Evolutionary conservation across 2,888 invertebrate species (phyloP).

Genomic region (Euphydryas editha): DNA sequence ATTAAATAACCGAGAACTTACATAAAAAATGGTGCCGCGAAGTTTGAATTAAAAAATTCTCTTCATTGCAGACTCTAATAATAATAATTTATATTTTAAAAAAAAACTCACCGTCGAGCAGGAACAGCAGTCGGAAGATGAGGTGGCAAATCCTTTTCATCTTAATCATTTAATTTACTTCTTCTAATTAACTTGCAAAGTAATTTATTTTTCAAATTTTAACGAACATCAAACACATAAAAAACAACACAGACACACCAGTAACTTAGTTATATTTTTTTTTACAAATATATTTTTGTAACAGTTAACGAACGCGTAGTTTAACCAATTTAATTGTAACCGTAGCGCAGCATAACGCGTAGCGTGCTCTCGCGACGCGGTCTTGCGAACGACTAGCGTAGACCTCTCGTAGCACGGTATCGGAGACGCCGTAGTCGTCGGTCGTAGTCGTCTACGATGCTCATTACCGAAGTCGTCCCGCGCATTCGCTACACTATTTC

Average conservation of each 20-base stretch:
- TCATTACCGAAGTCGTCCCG: constrained; percentile 57
- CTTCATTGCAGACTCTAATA: constrained; percentile 11
- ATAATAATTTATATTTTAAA: constrained; percentile 28
- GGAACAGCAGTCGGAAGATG: constrained; percentile 70
- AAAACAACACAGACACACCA: constrained; percentile 29
- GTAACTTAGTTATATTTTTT: constrained; percentile 17
- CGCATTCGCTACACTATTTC: constrained; percentile 66
- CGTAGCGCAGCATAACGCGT: constrained; percentile 14
- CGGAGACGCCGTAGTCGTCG: constrained; percentile 38
- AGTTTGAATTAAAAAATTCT: constrained; percentile 23
- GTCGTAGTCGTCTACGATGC: constrained; percentile 50
- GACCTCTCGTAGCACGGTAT: constrained; percentile 38
- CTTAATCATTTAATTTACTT: constrained; percentile 60
- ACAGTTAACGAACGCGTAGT: constrained; percentile 24
- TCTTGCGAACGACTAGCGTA: constrained; percentile 43
- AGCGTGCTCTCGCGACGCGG: constrained; percentile 36
- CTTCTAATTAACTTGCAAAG: constrained; percentile 45
- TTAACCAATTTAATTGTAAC: constrained; percentile 18
- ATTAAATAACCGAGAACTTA: constrained; percentile 37
- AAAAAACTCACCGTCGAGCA: constrained; percentile 67
- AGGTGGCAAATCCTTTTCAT: constrained; percentile 78
- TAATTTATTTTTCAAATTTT: constrained; percentile 20
- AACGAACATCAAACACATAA: constrained; percentile 22
- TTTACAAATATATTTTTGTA: constrained; percentile 19
- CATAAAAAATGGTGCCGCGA: constrained; percentile 30